Percentiles rank a stretch among this genome's conserved stretches.
These are phyloP conservation scores for Drosophila sp. DNA, from an alignment of 1,140 invertebrate genomes.

Conservation along the genomic window DNA sequence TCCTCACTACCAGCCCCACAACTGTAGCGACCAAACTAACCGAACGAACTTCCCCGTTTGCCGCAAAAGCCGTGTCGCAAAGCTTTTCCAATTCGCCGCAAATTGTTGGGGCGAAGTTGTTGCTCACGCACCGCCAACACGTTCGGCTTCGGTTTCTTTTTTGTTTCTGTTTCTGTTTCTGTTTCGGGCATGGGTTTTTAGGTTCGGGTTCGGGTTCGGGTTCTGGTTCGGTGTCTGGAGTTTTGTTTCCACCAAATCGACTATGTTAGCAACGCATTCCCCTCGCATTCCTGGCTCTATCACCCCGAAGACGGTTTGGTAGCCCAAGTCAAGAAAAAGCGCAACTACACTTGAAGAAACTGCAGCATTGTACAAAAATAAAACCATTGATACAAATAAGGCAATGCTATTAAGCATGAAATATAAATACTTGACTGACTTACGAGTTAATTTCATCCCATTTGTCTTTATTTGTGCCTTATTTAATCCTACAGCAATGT, in stretches of 20 bases:
- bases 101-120: slow-evolving; percentile 45
- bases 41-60: background rate
- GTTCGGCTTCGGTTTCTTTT: slow-evolving; percentile 25
- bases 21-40: background rate
- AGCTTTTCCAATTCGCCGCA: slow-evolving; percentile 69
- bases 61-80: slow-evolving; percentile 4
- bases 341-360: slow-evolving; percentile 37
- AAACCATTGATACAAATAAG: background rate
- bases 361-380: background rate
- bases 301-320: slow-evolving; percentile 24
- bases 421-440: no score
- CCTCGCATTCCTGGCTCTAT: background rate
- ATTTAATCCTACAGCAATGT: no score
- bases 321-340: slow-evolving; percentile 35
- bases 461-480: no score
- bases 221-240: slow-evolving; percentile 22
- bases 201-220: slow-evolving; percentile 10
- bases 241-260: slow-evolving; percentile 63
- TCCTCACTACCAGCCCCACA: background rate
- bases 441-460: no score
- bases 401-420: no score
- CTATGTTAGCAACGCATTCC: slow-evolving; percentile 40
- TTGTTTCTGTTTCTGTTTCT: slow-evolving; percentile 14
- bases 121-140: slow-evolving; percentile 38
- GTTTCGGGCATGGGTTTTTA: slow-evolving; percentile 8